Percentiles rank a stretch among this genome's conserved stretches.
Conservation (phyloP, 2,113 vertebrate species). For the Lepus americanus region DNA sequence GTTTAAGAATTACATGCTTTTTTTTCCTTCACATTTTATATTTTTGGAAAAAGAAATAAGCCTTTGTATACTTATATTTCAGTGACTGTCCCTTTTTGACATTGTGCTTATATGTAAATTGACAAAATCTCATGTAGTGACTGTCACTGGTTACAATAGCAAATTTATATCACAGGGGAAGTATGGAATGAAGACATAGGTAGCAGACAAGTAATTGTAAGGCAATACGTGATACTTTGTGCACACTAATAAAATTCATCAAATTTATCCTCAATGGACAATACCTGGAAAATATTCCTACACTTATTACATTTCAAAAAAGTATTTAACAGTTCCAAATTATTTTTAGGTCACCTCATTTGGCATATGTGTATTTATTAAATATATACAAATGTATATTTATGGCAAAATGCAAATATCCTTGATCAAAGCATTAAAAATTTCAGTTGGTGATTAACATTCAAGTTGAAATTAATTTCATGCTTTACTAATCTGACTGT, state of each 20-base stretch:
- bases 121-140: neutral
- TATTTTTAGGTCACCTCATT: neutral
- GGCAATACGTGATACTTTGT: neutral
- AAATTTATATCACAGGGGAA: neutral
- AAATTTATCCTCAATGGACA: neutral
- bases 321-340: neutral
- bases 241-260: neutral
- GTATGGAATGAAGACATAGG: neutral
- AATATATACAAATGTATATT: neutral
- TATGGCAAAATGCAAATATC: neutral
- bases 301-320: neutral
- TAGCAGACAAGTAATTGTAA: neutral
- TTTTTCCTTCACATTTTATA: neutral
- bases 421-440: neutral
- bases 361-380: too few species aligned
- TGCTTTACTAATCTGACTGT: neutral
- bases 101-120: neutral
- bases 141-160: neutral
- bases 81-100: neutral
- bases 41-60: neutral
- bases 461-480: slow-evolving; percentile 14
- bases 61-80: neutral
- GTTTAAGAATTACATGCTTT: neutral
- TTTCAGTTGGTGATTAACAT: neutral
- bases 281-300: neutral